phyloP scores from a whole-genome alignment of 2,113 vertebrate genomes.

The Zingel zingel region DNA sequence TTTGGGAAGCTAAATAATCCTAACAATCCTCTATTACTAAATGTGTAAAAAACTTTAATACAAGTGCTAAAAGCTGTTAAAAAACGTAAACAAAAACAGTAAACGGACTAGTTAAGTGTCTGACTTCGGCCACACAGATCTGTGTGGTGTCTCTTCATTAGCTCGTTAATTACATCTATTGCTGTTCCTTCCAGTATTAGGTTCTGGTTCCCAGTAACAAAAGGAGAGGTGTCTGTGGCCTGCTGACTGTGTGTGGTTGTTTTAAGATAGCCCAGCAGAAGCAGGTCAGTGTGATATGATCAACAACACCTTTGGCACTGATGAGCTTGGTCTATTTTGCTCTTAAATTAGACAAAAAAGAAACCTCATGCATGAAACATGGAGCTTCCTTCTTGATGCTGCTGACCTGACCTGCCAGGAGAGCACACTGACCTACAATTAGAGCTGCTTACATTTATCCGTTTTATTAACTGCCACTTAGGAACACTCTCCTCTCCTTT shows the following conservation, averaged over 20 bases:
- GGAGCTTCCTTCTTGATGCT: conserved; percentile 15
- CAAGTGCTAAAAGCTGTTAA: conserved; percentile 5
- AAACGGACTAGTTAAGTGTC: not conserved
- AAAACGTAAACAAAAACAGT: not conserved
- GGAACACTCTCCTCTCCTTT: not conserved
- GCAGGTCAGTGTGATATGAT: conserved; percentile 67
- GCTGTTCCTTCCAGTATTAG: conserved; percentile 58
- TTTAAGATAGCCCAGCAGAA: conserved; percentile 44
- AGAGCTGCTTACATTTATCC: not conserved
- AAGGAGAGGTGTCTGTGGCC: conserved; percentile 44
- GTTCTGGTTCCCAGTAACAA: conserved; percentile 67
- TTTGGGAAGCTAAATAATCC: not conserved
- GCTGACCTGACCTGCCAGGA: conserved; percentile 29
- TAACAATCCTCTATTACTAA: not conserved
- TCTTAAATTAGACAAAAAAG: conserved; percentile 44
- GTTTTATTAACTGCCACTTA: not conserved
- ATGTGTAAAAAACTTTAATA: not conserved
- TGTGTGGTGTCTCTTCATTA: not conserved
- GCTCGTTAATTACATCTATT: conserved; percentile 71
- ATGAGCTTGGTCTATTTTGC: conserved; percentile 17
- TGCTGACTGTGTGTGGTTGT: conserved; percentile 27
- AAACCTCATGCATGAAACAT: conserved; percentile 63
- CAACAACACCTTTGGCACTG: conserved; percentile 50
- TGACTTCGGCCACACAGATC: not conserved
- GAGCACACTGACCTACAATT: conserved; percentile 29